Conservation (phyloP, 2,113 vertebrate genomes). For the Cervus canadensis region DNA sequence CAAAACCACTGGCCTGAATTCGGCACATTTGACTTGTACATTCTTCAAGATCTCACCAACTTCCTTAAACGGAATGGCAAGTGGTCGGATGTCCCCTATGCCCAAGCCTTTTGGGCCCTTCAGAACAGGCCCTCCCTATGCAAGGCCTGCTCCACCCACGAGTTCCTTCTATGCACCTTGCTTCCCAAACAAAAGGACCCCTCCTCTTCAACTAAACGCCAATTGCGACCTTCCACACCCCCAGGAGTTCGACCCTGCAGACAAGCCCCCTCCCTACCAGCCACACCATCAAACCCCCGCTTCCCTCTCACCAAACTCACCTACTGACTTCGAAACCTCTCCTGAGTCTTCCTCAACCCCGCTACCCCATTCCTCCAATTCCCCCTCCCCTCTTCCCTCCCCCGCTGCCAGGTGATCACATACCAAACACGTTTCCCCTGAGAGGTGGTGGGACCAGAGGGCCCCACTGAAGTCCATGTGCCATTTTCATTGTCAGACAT, state of each 20-base stretch:
- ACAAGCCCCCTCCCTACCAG: neutral
- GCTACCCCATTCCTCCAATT: neutral
- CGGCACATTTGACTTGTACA: neutral
- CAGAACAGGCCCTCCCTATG: neutral
- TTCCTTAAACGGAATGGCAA: neutral
- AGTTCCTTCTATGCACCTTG: neutral
- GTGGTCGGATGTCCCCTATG: neutral
- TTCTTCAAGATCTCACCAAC: neutral
- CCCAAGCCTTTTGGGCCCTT: neutral
- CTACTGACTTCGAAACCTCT: neutral
- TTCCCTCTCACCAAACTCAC: neutral
- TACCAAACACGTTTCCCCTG: neutral
- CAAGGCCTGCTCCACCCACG: neutral
- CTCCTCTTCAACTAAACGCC: neutral
- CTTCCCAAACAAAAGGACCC: neutral
- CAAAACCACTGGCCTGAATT: neutral
- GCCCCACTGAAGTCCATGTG: neutral
- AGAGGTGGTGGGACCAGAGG: neutral
- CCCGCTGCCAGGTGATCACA: neutral
- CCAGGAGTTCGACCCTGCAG: rapidly evolving
- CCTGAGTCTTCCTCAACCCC: neutral
- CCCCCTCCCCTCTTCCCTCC: neutral
- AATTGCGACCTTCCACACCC: neutral
- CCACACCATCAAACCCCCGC: neutral
- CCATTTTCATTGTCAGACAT: neutral